phyloP scores from a whole-genome alignment of 2,888 invertebrate genomes.

The Hofmannophila pseudospretella region DNA sequence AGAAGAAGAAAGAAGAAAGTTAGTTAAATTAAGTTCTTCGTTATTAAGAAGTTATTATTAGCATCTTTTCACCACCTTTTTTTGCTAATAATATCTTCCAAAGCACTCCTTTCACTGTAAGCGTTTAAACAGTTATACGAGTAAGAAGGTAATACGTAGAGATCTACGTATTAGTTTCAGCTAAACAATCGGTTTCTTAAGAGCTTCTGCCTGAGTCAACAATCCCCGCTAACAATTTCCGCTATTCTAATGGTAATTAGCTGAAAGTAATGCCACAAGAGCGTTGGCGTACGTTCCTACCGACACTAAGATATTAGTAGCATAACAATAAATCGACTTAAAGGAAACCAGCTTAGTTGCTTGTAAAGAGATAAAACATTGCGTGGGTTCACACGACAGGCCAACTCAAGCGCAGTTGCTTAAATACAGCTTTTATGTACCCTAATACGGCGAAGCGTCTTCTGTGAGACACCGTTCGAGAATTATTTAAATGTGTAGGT shows the following conservation, averaged over 20 bases:
- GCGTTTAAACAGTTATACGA: no score
- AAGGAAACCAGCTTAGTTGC: constrained; percentile 61
- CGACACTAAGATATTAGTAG: constrained; percentile 57
- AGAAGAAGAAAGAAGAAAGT: no score
- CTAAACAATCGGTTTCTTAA: no score
- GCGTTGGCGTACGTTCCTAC: constrained; percentile 56
- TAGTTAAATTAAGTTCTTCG: no score
- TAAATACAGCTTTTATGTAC: constrained; percentile 63
- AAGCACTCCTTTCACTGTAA: no score
- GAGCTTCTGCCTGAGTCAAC: constrained; percentile 11
- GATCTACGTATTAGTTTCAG: no score
- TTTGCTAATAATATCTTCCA: no score
- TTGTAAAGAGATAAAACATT: constrained; percentile 65
- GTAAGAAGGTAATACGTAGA: no score
- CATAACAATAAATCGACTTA: constrained; percentile 67
- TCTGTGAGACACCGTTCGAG: constrained; percentile 20
- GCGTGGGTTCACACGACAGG: constrained; percentile 60
- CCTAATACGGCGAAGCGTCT: constrained; percentile 43
- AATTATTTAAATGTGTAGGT: constrained; percentile 23
- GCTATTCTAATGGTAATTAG: constrained; percentile 60
- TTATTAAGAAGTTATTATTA: no score
- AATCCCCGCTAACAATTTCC: constrained; percentile 9
- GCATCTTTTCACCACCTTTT: no score
- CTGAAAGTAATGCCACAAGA: constrained; percentile 38
- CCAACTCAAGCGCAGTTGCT: constrained; percentile 54